Evolutionary conservation across 2,888 invertebrate genomes (phyloP).

Genomic region (Smittia aterrima): DNA sequence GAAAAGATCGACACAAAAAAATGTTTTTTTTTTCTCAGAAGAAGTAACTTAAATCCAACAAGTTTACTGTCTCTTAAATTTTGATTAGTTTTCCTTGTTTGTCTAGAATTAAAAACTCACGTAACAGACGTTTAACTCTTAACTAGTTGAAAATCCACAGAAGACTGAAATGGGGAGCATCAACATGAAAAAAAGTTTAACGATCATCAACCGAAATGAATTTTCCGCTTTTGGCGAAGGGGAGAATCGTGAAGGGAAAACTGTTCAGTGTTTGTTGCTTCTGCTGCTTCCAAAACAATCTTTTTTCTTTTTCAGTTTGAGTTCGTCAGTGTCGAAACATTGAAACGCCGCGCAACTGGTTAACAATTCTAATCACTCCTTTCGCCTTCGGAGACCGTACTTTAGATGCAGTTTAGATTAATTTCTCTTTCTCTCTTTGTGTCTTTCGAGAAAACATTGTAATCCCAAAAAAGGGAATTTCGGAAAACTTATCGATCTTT

Average conservation of each 20-base stretch:
- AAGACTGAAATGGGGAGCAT: constrained; percentile 31
- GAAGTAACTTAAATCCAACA: not conserved
- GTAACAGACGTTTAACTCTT: constrained; percentile 30
- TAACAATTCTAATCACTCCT: not conserved
- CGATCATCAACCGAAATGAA: not conserved
- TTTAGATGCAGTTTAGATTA: not conserved
- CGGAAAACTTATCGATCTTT: not conserved
- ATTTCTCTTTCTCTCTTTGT: not conserved
- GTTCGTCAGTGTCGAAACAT: not conserved
- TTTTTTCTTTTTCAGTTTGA: not conserved
- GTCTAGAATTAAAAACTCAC: constrained; percentile 22
- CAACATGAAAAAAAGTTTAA: not conserved
- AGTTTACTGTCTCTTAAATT: not conserved
- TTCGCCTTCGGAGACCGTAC: not conserved
- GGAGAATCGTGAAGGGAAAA: not conserved
- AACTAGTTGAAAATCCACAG: constrained; percentile 39
- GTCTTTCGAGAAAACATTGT: no score
- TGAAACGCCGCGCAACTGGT: not conserved
- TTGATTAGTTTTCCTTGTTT: not conserved
- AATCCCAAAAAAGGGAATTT: no score
- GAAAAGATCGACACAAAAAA: no score
- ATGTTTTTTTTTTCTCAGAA: no score
- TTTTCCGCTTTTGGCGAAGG: constrained; percentile 1
- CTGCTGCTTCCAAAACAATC: not conserved
- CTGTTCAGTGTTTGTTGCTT: not conserved